Percentiles rank a stretch among this genome's conserved stretches.
phyloP scores from a whole-genome alignment of 2,888 invertebrate species.

The Metacarcinus magister region DNA sequence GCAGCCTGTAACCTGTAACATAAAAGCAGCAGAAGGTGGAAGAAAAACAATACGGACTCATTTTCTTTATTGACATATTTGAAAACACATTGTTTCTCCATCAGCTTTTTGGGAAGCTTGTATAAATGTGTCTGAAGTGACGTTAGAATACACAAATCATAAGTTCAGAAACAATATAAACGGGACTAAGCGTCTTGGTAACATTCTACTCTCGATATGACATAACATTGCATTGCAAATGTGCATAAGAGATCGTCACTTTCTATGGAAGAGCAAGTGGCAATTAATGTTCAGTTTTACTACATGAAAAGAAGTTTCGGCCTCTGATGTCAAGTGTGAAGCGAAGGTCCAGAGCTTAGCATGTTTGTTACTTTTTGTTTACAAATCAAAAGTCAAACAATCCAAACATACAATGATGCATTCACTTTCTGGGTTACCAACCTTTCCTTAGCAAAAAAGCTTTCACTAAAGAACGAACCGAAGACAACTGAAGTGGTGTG shows the following conservation, averaged over 20 bases:
- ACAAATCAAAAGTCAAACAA: background rate
- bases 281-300: background rate
- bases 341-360: background rate
- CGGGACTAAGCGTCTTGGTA: background rate
- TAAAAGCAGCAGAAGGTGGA: background rate
- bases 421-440: background rate
- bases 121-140: constrained; percentile 5
- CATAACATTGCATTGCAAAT: background rate
- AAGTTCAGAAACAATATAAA: background rate
- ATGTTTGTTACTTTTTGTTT: background rate
- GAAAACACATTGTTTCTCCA: constrained; percentile 10
- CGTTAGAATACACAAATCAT: background rate
- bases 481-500: background rate
- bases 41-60: background rate
- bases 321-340: background rate
- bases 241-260: background rate
- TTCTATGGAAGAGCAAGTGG: constrained; percentile 18
- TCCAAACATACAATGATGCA: background rate
- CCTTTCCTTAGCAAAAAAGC: background rate
- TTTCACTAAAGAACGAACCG: background rate
- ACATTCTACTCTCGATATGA: background rate
- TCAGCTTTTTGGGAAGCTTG: constrained; percentile 12
- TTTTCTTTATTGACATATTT: constrained; percentile 49
- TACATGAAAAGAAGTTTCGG: background rate
- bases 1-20: background rate